Percentiles rank a stretch among this genome's conserved stretches.
phyloP scores from a whole-genome alignment of 2,113 vertebrate species.

The Pseudorectes ferrugineus region DNA sequence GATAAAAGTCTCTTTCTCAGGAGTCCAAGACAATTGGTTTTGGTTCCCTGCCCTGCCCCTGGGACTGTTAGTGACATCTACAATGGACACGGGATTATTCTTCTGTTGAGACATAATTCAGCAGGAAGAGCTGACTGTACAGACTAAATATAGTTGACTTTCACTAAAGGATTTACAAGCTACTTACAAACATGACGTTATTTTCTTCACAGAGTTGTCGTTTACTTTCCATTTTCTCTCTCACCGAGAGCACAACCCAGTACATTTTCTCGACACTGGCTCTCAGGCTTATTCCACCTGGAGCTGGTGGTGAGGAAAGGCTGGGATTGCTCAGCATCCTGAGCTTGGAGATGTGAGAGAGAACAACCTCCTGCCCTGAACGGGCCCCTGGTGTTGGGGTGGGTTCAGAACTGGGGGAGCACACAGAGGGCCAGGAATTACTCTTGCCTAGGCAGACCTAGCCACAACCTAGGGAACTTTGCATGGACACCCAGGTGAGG shows the following conservation, averaged over 20 bases:
- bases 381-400: neutral
- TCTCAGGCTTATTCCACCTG: neutral
- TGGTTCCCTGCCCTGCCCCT: neutral
- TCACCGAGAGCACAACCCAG: neutral
- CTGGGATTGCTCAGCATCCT: neutral
- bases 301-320: neutral
- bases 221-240: neutral
- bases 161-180: neutral
- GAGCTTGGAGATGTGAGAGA: neutral
- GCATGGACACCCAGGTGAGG: neutral
- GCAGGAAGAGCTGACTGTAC: neutral
- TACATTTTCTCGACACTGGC: rapidly evolving
- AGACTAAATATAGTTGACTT: neutral
- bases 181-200: neutral
- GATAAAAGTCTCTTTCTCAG: neutral
- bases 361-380: neutral
- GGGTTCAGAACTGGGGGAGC: neutral
- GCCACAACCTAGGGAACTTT: rapidly evolving
- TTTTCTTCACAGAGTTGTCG: neutral
- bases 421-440: neutral
- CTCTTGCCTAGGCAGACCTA: neutral
- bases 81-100: neutral
- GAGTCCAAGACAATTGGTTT: neutral
- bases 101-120: neutral
- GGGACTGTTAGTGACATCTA: neutral